Base-by-base conservation (phyloP, 2,113 vertebrate genomes). In the Odontophorus gujanensis region DNA sequence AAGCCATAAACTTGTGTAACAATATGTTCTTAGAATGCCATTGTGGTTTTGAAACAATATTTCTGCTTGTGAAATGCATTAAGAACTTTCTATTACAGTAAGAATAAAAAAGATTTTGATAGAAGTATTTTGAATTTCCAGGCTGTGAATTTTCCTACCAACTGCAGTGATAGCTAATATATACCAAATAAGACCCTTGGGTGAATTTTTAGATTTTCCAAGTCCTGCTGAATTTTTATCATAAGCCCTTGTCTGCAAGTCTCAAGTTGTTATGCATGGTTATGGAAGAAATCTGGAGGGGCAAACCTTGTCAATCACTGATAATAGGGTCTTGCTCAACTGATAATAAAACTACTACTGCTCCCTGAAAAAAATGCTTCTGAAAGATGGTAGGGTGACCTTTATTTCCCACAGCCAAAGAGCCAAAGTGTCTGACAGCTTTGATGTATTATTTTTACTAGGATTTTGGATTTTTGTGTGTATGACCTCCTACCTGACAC, bases 251-350 rank as follows among this genome's bases (percentile, higher is more conserved):
- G 43, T 34, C 55, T 95, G 34, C 45, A 96, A 94, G 43, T 78
- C 82, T 42, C 40, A 74, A 59, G 63, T 68, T 89, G 87, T 96
- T 96, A 96, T 95, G 65, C 18, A 47, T 34, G 28, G 57, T 88
- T 93, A 76, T 6, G 4, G 71, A 87, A 90, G 85, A 95, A 96
- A 96, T 91, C 73, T 86, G 63, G 66, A 96, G 63, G 85, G 43
- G 12, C 81, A 86, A 96, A 96, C 79, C 73, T 88, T 95, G 87
- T 95, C 93, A 96, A 11, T 95, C 91, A 96, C 78, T 34, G 30
- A 87, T 75, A 96, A 86, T 19, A 75, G 48, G 38, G 24, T 51
- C 48, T 96, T 94, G 26, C 85, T 95, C n/a, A 69, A 76, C 53
- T 93, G 85, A 87, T 94, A 96, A 95, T 45, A 94, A 89, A 97